A percentile compares a stretch with the other conserved stretches of the same genome.
Conservation (phyloP, 2,797 vertebrate genomes). For the Potorous gilbertii region DNA sequence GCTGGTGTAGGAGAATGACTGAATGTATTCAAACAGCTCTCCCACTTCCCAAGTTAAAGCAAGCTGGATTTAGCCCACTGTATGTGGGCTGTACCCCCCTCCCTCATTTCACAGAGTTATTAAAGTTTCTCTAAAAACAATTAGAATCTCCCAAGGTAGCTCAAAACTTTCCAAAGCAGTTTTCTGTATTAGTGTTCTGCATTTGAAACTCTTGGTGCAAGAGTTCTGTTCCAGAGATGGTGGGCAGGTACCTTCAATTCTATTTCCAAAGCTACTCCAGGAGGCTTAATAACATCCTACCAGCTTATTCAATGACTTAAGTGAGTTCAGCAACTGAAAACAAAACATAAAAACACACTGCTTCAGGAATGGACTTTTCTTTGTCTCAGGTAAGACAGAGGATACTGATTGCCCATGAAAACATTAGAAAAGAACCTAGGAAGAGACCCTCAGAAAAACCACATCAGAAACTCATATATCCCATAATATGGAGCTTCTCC, state of each 20-base stretch:
- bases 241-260: neutral
- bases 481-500: neutral
- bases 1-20: neutral
- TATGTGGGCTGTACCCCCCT: neutral
- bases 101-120: accelerated
- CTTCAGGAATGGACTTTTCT: neutral
- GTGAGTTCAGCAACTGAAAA: neutral
- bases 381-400: neutral
- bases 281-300: neutral
- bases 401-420: neutral
- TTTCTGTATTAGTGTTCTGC: constrained; percentile 22
- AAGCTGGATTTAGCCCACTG: neutral
- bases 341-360: neutral
- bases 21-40: neutral
- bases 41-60: neutral
- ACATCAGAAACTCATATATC: neutral
- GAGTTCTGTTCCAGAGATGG: neutral
- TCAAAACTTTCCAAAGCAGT: constrained; percentile 17
- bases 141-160: constrained; percentile 25
- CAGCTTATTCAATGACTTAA: neutral
- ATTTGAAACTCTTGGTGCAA: neutral
- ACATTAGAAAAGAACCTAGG: neutral
- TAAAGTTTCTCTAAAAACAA: neutral
- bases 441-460: neutral
- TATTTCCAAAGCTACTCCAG: neutral